Evolutionary conservation across 2,888 invertebrate genomes (phyloP).

Genomic region (Chalcosyrphus nemorum): DNA sequence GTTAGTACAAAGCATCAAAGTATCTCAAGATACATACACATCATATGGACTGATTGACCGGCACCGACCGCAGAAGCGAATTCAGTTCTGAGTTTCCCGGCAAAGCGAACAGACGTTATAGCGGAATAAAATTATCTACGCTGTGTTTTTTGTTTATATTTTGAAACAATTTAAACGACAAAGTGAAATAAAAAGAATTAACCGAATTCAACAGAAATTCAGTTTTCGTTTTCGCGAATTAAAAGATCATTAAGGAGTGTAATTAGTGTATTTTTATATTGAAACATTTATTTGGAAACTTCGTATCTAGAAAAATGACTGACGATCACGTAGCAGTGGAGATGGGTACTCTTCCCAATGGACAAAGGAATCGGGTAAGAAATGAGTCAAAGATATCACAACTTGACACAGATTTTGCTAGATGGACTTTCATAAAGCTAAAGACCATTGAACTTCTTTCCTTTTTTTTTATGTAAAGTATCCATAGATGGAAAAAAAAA

Average conservation of each 20-base stretch:
- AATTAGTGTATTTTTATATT: not conserved
- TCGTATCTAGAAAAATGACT: slow-evolving; percentile 18
- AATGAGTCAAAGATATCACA: not conserved
- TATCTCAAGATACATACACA: not conserved
- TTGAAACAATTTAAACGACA: not conserved
- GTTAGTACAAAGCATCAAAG: slow-evolving; percentile 5
- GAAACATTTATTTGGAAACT: not conserved
- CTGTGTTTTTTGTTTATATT: slow-evolving; percentile 9
- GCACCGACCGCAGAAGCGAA: not conserved
- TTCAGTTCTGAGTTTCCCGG: slow-evolving; percentile 56
- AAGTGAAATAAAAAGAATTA: not conserved
- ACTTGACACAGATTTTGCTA: not conserved
- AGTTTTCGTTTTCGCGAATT: not conserved
- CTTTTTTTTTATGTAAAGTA: not conserved
- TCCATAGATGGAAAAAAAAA: not conserved
- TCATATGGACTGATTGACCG: not conserved
- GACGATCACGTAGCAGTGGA: slow-evolving; percentile 35
- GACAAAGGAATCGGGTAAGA: slow-evolving; percentile 52
- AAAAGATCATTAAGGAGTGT: not conserved
- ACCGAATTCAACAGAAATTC: not conserved
- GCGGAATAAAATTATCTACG: not conserved
- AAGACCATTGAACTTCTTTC: slow-evolving; percentile 12
- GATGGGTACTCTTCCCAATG: slow-evolving; percentile 42
- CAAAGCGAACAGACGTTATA: slow-evolving; percentile 28
- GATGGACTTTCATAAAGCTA: no score